These are phyloP conservation scores for Papilio dardanus DNA, from an alignment of 1,140 invertebrate species.

Conservation along the genomic window DNA sequence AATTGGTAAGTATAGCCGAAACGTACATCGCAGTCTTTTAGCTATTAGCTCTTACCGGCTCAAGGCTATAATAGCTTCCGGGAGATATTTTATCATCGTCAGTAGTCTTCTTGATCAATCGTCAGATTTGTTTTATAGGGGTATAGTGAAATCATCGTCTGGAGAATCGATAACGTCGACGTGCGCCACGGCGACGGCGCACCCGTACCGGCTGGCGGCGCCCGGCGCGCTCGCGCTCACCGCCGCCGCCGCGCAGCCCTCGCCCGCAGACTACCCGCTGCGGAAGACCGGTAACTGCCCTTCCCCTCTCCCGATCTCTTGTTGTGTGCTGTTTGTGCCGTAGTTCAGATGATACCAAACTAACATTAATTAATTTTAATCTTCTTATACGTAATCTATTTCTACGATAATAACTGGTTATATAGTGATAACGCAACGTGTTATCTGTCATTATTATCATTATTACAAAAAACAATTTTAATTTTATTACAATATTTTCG, in stretches of 20 bases:
- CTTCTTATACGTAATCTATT: not conserved
- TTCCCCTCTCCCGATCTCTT: too few species aligned
- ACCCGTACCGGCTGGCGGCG: conserved; percentile 85
- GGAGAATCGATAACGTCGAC: conserved; percentile 84
- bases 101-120: too few species aligned
- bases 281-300: conserved; percentile 96
- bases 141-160: conserved; percentile 84
- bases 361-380: not conserved
- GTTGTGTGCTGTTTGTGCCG: conserved; percentile 12
- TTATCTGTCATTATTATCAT: not conserved
- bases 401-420: not conserved
- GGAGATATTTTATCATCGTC: not conserved
- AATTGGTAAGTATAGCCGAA: conserved; percentile 86
- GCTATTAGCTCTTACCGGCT: too few species aligned
- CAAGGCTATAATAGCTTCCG: not conserved
- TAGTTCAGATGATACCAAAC: not conserved
- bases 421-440: not conserved
- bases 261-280: conserved; percentile 93
- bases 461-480: not conserved
- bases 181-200: conserved; percentile 84
- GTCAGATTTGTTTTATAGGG: conserved; percentile 64
- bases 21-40: not conserved
- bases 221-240: conserved; percentile 82
- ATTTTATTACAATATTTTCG: not conserved
- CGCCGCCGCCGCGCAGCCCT: conserved; percentile 88